Evolutionary conservation across 2,113 vertebrate species (phyloP).

Genomic region (Merops nubicus): DNA sequence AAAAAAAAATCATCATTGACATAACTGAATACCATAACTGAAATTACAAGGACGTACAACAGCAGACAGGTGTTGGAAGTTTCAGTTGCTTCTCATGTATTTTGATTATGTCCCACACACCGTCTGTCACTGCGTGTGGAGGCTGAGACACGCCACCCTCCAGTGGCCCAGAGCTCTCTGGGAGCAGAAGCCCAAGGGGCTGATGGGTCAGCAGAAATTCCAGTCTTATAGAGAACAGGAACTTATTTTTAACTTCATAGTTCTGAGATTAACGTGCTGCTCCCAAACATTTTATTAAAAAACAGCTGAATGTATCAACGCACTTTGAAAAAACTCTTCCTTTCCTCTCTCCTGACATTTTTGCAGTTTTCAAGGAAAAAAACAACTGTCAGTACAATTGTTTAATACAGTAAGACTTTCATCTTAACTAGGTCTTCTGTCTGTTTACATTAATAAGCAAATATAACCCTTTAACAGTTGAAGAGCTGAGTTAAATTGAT

Average conservation of each 20-base stretch:
- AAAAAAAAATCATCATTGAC: not conserved
- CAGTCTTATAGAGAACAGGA: not conserved
- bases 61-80: constrained; percentile 49
- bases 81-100: not conserved
- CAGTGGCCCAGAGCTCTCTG: not conserved
- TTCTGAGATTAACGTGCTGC: not conserved
- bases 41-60: not conserved
- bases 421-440: not conserved
- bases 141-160: not conserved
- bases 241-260: not conserved
- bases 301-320: not conserved
- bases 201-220: not conserved
- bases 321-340: not conserved
- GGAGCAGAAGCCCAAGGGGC: not conserved
- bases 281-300: not conserved
- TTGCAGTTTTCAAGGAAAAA: not conserved
- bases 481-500: not conserved
- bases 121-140: not conserved
- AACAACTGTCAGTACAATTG: not conserved
- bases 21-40: not conserved
- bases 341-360: not conserved
- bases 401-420: not conserved
- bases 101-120: constrained; percentile 39
- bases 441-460: not conserved
- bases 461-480: not conserved